Percentiles rank a stretch among this genome's conserved stretches.
Conservation (phyloP, 2,797 vertebrate genomes). For the Sarcophilus harrisii region DNA sequence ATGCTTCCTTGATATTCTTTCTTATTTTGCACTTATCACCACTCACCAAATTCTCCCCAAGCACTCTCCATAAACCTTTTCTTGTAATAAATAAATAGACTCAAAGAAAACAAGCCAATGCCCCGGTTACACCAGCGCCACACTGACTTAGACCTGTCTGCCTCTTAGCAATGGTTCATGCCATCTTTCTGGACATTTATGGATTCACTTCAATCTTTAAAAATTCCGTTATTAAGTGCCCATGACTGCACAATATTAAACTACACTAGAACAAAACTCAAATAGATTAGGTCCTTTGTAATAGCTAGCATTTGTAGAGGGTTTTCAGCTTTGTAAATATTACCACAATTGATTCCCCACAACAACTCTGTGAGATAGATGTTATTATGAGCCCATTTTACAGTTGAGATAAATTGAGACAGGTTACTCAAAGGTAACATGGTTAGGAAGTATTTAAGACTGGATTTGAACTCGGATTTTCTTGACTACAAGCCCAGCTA, state of each 20-base stretch:
- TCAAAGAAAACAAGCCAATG: background rate
- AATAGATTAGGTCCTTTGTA: background rate
- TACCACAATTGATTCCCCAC: background rate
- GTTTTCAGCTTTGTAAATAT: background rate
- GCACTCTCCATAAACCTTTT: no score
- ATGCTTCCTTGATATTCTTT: background rate
- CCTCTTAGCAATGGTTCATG: background rate
- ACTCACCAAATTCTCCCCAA: background rate
- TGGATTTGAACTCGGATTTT: background rate
- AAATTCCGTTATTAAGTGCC: background rate
- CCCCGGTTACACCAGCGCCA: background rate
- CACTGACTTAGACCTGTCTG: background rate
- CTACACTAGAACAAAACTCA: background rate
- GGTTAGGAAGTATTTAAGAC: background rate
- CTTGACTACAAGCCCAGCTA: background rate
- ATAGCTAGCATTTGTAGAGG: background rate
- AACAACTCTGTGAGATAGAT: background rate
- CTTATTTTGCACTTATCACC: background rate
- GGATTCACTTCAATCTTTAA: background rate
- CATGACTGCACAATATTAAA: background rate
- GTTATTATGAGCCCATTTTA: background rate
- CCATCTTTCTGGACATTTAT: background rate
- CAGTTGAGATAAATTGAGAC: background rate
- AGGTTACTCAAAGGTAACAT: background rate
- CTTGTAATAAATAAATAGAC: background rate